phyloP scores from a whole-genome alignment of 2,797 vertebrate species.

The Peromyscus attwateri region DNA sequence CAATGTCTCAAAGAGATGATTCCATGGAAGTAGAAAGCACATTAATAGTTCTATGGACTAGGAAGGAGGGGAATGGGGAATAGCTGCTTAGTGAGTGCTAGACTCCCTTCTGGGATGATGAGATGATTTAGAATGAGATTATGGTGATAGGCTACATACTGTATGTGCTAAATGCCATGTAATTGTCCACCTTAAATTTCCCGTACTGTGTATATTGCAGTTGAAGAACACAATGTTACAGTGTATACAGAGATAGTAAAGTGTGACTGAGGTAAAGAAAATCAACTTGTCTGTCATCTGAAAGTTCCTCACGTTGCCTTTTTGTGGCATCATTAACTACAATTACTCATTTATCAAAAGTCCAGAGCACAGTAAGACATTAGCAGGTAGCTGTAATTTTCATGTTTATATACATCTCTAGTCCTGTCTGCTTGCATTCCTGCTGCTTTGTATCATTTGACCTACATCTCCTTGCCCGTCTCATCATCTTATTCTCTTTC shows the following conservation, averaged over 20 bases:
- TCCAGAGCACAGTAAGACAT: neutral
- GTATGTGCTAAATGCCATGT: neutral
- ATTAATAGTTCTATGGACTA: neutral
- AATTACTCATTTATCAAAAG: neutral
- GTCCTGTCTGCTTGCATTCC: neutral
- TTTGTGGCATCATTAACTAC: neutral
- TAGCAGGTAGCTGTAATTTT: neutral
- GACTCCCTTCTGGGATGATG: neutral
- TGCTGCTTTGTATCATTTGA: neutral
- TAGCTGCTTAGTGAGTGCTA: neutral
- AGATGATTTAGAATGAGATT: neutral
- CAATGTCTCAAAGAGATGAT: neutral
- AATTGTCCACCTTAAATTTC: neutral
- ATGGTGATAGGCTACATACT: neutral
- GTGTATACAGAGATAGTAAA: neutral
- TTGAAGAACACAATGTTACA: neutral
- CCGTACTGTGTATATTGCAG: neutral
- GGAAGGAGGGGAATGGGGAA: fast-evolving
- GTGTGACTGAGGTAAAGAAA: neutral
- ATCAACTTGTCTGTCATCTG: neutral
- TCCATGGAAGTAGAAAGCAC: neutral
- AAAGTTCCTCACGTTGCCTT: neutral
- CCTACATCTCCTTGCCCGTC: neutral
- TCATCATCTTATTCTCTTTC: neutral
- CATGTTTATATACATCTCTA: neutral